Evolutionary conservation across 2,888 invertebrate species (phyloP), one percentile per base, ranked within the genome.

Genomic region (Macaria notata): DNA sequence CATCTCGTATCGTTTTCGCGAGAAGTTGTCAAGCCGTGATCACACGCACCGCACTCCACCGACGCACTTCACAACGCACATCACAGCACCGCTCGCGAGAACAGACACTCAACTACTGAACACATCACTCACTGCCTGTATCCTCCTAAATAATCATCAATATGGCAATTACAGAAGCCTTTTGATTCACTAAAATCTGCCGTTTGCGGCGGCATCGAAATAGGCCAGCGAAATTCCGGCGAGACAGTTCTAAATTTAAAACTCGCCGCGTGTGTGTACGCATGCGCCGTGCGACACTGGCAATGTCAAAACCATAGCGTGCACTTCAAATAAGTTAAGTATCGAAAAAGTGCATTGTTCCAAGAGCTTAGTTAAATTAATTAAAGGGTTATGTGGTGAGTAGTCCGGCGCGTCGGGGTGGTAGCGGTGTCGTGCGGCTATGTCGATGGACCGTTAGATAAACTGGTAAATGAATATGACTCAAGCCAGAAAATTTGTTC

Each of bases 241-340:
- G 80, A 79, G 79, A 79, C 79, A 75, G 58, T 71, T 84, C 88
- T 90, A 90, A 84, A 84, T 88, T 88, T 90, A 90, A 87, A 86
- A 77, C 78, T 68, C 70, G 77, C 75, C 77, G 76, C 79, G 76
- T 74, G 70, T 78, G 73, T 75, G 75, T 72, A 76, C 90, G 89
- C 90, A 86, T 86, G 90, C 90, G 90, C 41, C 55, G 63, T 58
- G 56, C 59, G 54, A 73, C 71, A 72, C 74, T 76, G 73, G 71
- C 75, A 80, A 75, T 78, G 72, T 74, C 67, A 75, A 74, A 70
- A 73, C 69, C 67, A 65, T 75, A 65, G 77, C 72, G 77, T 78
- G 66, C 56, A 61, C 53, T 54, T 41, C 9, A n/a, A 8, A 36
- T 7, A 45, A 52, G 46, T 57, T 54, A 48, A 51, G 55, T n/a